phyloP scores from a whole-genome alignment of 1,140 invertebrate genomes.

The Heliconius hewitsoni region DNA sequence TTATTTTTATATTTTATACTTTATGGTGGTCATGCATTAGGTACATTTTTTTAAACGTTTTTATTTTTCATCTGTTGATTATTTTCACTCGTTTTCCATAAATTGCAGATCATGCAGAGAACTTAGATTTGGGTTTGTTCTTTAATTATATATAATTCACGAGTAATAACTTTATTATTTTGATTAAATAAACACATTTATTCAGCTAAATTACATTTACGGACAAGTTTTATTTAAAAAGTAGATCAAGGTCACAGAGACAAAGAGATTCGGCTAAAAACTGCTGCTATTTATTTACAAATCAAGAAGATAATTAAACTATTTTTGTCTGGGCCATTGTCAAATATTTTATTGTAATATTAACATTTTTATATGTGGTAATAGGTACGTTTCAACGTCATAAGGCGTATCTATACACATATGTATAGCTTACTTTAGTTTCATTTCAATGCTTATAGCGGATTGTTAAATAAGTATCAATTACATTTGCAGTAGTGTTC shows the following conservation, averaged over 20 bases:
- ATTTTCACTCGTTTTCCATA: background rate
- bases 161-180: background rate
- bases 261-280: constrained; percentile 17
- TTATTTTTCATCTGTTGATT: background rate
- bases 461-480: background rate
- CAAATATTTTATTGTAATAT: background rate
- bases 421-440: background rate
- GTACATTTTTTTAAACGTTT: background rate
- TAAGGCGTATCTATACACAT: background rate
- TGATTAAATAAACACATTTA: background rate
- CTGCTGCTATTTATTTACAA: background rate
- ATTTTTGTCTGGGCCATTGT: background rate
- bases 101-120: background rate
- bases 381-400: background rate
- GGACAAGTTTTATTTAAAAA: constrained; percentile 26
- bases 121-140: background rate
- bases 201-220: background rate
- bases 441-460: background rate
- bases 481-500: background rate
- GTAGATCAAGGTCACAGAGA: constrained; percentile 38
- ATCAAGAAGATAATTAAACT: background rate
- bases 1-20: background rate
- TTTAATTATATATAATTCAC: background rate
- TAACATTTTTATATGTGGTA: background rate
- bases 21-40: no score